Percentiles rank a stretch among this genome's conserved stretches.
Evolutionary conservation across 1,140 invertebrate genomes (phyloP).

Genomic region (Drosophila grimshawi): DNA sequence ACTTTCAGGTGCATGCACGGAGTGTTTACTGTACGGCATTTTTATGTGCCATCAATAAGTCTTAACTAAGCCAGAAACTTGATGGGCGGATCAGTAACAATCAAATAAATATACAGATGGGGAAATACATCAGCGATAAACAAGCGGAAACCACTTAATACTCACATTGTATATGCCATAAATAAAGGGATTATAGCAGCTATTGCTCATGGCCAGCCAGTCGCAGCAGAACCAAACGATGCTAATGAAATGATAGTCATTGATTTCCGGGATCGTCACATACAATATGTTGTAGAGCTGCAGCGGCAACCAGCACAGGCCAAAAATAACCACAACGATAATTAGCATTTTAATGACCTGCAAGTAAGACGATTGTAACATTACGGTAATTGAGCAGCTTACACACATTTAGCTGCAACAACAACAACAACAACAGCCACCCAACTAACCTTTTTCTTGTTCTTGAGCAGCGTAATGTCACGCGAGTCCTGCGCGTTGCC

Average conservation of each 20-base stretch:
- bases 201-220: conserved; percentile 95
- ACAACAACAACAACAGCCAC: no score
- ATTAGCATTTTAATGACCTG: conserved; percentile 95
- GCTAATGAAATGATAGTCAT: conserved; percentile 91
- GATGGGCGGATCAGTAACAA: conserved; percentile 4
- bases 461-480: conserved; percentile 90
- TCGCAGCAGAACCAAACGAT: conserved; percentile 93
- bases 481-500: conserved; percentile 90
- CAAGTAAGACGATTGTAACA: conserved; percentile 17
- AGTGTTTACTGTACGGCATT: conserved; percentile 4
- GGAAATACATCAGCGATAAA: conserved; percentile 22
- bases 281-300: conserved; percentile 91
- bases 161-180: conserved; percentile 94
- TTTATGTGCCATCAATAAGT: conserved; percentile 3
- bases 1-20: not conserved
- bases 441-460: conserved; percentile 91
- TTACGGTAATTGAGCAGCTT: not conserved
- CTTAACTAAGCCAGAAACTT: not conserved
- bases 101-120: conserved; percentile 34
- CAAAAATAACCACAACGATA: conserved; percentile 91
- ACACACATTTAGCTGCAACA: not conserved
- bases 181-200: conserved; percentile 94
- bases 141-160: conserved; percentile 52
- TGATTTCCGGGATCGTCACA: conserved; percentile 89
- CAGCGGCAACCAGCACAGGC: conserved; percentile 92